Evolutionary conservation across 2,797 vertebrate genomes (phyloP).

Genomic region (Fringilla coelebs): DNA sequence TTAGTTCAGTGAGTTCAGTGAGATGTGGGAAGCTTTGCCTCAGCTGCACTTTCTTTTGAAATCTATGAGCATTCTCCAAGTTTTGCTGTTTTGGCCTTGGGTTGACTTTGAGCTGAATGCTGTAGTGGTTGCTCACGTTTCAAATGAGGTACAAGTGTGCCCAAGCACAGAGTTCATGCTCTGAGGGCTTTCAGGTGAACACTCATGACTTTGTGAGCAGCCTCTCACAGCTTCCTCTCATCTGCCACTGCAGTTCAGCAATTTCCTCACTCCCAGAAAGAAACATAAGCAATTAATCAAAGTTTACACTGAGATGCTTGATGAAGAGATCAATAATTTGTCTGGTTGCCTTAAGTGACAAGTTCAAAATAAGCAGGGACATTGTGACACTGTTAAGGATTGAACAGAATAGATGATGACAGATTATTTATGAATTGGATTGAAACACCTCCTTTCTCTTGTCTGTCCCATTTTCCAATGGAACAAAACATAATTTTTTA

Average conservation of each 20-base stretch:
- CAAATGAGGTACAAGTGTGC: not conserved
- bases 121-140: not conserved
- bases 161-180: not conserved
- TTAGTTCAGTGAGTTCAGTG: not conserved
- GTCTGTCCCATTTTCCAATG: not conserved
- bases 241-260: not conserved
- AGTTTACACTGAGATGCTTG: constrained; percentile 7
- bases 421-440: constrained; percentile 33
- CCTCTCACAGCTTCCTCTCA: not conserved
- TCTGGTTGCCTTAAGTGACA: constrained; percentile 14
- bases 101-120: not conserved
- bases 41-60: not conserved
- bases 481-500: not conserved
- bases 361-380: not conserved
- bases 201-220: not conserved
- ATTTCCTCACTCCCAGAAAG: not conserved
- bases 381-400: not conserved
- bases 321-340: constrained; percentile 33
- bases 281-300: constrained; percentile 30
- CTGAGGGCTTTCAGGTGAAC: not conserved
- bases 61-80: not conserved
- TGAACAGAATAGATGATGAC: constrained; percentile 38
- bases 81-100: not conserved
- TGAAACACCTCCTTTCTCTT: not conserved
- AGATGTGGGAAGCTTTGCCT: not conserved